phyloP scores from a whole-genome alignment of 2,113 vertebrate species.

The Heterotis niloticus region DNA sequence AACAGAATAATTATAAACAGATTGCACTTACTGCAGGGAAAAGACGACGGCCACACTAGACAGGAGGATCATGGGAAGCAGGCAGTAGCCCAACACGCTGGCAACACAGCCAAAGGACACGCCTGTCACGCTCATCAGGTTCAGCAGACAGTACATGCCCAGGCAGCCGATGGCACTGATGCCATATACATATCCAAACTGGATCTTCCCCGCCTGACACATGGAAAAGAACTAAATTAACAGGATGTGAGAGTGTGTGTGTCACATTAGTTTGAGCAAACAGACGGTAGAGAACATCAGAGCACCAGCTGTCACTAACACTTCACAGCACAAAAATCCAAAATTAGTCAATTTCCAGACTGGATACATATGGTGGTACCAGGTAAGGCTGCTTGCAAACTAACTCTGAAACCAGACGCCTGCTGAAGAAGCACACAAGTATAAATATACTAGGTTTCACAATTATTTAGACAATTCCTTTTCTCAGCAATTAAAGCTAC shows the following conservation, averaged over 20 bases:
- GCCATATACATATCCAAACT: constrained; percentile 81
- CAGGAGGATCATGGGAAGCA: constrained; percentile 80
- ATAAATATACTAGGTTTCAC: no score
- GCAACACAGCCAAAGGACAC: constrained; percentile 78
- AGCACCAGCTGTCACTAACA: not conserved
- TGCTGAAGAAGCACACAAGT: not conserved
- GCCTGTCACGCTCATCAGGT: constrained; percentile 71
- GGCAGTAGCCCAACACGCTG: constrained; percentile 80
- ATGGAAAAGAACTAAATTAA: not conserved
- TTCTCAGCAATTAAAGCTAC: no score
- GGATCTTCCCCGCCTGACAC: constrained; percentile 77
- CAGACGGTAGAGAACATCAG: not conserved
- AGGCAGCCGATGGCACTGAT: constrained; percentile 74
- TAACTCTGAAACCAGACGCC: not conserved
- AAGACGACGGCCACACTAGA: constrained; percentile 69
- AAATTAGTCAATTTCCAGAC: not conserved
- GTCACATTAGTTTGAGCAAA: not conserved
- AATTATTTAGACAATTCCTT: no score
- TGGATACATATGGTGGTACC: not conserved
- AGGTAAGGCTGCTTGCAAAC: not conserved
- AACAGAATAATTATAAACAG: constrained; percentile 8
- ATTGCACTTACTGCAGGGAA: constrained; percentile 75
- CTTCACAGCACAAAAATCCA: not conserved
- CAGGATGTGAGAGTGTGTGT: not conserved
- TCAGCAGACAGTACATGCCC: constrained; percentile 71